Evolutionary conservation across 1,140 invertebrate species (phyloP), one percentile per base, ranked within the genome.

Genomic region (Xylocopa sonorina): DNA sequence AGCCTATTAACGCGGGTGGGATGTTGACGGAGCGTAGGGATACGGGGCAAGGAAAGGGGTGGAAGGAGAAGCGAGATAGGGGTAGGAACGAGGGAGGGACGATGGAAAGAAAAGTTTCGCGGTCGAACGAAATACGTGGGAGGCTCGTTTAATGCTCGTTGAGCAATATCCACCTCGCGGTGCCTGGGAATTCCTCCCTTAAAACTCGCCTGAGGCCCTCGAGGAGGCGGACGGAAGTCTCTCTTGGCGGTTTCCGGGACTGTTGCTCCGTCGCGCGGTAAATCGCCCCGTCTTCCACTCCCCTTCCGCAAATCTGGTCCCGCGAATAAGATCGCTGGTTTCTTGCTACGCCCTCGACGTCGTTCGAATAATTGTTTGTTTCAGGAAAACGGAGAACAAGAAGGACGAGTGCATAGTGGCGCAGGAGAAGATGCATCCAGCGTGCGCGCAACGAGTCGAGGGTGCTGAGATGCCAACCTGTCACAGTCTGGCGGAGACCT

Each of bases 351-450:
- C n/a, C n/a, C n/a, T n/a, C n/a, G n/a, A n/a, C n/a, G n/a, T n/a
- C n/a, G n/a, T n/a, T n/a, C n/a, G n/a, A n/a, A n/a, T n/a, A n/a
- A n/a, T 10, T 10, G 18, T 7, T 32, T 21, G 21, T 60, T 46
- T 21, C 87, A 96, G 96, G 86, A 97, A 97, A 95, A 96, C 96
- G 32, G 95, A 96, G 76, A 95, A 96, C 92, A 96, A 95, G 83
- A 95, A 96, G 85, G 96, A 97, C 91, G 95, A 96, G 78, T 98
- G 97, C 92, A 95, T 97, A 92, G 94, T 96, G 84, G 97, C 97
- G 67, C 97, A 98, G 92, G 96, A 98, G 91, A 95, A 96, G 90
- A 94, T 98, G 78, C 97, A 98, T 92, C 97, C 97, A 18, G 94
- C 95, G 24, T 98, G 97, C 90, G 97, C 97, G 14, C 97, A 97